Evolutionary conservation across 2,888 invertebrate genomes (phyloP).

Genomic region (Steromphala cineraria): DNA sequence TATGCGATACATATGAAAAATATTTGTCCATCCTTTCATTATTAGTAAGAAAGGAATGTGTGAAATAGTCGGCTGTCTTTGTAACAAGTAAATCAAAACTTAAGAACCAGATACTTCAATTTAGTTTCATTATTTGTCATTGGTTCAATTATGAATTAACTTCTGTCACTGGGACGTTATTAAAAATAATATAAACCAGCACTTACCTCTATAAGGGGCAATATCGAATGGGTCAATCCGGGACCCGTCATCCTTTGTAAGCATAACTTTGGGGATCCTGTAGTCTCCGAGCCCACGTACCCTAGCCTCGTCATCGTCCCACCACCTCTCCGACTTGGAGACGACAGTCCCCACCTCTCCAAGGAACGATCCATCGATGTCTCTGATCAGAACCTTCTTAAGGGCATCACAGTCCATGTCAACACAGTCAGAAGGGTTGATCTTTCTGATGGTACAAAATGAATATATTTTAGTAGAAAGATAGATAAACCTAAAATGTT

Average conservation of each 20-base stretch:
- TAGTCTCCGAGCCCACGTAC: constrained; percentile 70
- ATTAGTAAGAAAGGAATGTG: neutral
- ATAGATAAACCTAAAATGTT: no score
- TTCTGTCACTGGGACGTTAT: no score
- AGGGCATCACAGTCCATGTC: constrained; percentile 74
- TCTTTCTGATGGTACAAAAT: constrained; percentile 47
- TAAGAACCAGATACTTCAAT: no score
- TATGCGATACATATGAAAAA: neutral
- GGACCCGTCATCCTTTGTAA: constrained; percentile 54
- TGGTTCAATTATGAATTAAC: no score
- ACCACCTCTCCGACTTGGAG: constrained; percentile 63
- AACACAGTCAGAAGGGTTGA: constrained; percentile 72
- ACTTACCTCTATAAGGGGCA: constrained; percentile 66
- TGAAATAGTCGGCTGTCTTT: neutral
- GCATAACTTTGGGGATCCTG: constrained; percentile 67
- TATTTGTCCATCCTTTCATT: neutral
- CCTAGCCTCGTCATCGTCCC: constrained; percentile 63
- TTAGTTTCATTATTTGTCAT: no score
- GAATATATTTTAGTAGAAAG: neutral
- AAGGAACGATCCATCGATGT: constrained; percentile 66
- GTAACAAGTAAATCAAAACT: no score
- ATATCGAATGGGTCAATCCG: constrained; percentile 43
- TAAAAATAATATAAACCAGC: no score
- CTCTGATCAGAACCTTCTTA: constrained; percentile 68
- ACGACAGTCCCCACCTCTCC: constrained; percentile 54